Percentiles rank a stretch among this genome's conserved stretches.
phyloP scores from a whole-genome alignment of 2,113 vertebrate genomes.

The Oncorhynchus keta region DNA sequence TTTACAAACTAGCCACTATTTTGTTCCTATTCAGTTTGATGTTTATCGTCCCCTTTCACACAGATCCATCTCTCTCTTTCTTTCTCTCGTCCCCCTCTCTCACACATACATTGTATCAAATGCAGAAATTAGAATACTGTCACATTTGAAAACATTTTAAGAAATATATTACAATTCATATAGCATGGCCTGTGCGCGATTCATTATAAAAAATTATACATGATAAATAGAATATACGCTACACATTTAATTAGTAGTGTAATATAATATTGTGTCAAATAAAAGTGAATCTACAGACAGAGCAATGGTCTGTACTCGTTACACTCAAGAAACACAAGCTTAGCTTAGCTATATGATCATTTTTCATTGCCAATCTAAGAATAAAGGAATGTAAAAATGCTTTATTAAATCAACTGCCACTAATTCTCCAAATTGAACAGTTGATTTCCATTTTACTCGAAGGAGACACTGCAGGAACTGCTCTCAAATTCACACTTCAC shows the following conservation, averaged over 20 bases:
- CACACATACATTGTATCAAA: neutral
- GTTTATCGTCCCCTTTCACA: neutral
- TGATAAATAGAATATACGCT: neutral
- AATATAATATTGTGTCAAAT: neutral
- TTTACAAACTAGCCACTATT: neutral
- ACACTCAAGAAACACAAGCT: too few relatives aligned
- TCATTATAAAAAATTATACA: neutral
- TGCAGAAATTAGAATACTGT: neutral
- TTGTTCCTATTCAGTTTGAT: neutral
- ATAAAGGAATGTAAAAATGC: neutral
- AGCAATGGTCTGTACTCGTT: neutral
- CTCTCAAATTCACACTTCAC: slow-evolving; percentile 79
- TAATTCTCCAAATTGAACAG: neutral
- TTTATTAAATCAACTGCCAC: neutral
- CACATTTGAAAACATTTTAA: neutral
- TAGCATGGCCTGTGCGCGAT: neutral
- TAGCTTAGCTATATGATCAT: neutral
- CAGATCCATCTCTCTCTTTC: neutral
- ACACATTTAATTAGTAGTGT: neutral
- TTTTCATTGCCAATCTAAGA: neutral
- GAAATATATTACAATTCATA: neutral
- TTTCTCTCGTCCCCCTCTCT: neutral
- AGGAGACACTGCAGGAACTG: slow-evolving; percentile 49
- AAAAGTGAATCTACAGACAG: neutral
- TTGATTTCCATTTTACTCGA: slow-evolving; percentile 38